Percentiles rank a stretch among this genome's conserved stretches.
Evolutionary conservation across 2,113 vertebrate species (phyloP).

Genomic region (Podarcis muralis): DNA sequence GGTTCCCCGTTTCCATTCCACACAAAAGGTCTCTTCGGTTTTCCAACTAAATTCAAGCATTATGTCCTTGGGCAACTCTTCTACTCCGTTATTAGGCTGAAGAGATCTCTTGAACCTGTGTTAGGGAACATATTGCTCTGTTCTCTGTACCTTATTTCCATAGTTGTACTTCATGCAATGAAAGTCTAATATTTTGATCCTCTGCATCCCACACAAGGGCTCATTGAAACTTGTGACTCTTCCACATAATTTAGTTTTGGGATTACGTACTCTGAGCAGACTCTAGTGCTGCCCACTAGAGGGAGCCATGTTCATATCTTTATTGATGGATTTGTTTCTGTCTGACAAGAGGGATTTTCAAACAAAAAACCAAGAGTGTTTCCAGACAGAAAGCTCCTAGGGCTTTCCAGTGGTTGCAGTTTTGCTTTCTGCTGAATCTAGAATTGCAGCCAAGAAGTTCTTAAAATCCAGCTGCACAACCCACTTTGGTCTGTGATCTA

Average conservation of each 20-base stretch:
- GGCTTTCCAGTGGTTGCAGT: neutral
- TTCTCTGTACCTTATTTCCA: neutral
- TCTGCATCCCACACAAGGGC: neutral
- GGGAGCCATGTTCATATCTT: neutral
- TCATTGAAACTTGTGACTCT: neutral
- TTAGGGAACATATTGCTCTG: neutral
- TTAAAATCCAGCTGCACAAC: neutral
- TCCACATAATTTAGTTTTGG: neutral
- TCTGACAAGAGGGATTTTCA: neutral
- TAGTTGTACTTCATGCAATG: neutral
- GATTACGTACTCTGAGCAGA: neutral
- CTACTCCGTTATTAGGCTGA: neutral
- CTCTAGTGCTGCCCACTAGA: neutral
- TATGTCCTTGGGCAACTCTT: neutral
- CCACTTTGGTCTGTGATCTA: neutral
- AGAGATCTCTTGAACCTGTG: too few relatives aligned
- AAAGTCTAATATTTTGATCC: neutral
- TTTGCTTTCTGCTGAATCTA: neutral
- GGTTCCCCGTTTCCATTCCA: neutral
- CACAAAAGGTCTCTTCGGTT: neutral
- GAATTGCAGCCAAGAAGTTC: neutral
- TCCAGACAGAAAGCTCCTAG: neutral
- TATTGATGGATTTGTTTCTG: neutral
- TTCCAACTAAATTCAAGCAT: neutral
- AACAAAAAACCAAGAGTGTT: neutral